Base-by-base conservation (phyloP, 2,113 vertebrate genomes). In the Ancistrus triradiatus region DNA sequence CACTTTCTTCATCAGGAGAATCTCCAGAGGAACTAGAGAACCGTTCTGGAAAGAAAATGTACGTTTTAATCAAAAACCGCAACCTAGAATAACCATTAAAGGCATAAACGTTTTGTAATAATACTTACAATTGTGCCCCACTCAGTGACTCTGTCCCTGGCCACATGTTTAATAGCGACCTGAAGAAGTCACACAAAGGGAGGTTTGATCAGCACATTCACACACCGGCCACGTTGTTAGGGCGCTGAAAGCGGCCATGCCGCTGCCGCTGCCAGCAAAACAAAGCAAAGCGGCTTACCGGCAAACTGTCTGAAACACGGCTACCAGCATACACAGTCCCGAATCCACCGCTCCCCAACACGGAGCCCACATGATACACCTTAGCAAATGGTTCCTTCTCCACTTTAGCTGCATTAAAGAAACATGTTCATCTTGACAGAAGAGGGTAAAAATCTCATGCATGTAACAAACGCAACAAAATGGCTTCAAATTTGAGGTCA, bases 81-180 rank as follows among this genome's bases (percentile, higher is more conserved):
- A 7, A 4, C 6, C 9, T n/a, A 60, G 22, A 6, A 11, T 6
- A 28, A n/a, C n/a, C n/a, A n/a, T n/a, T n/a, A n/a, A n/a, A n/a
- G n/a, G n/a, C n/a, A n/a, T n/a, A n/a, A n/a, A n/a, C n/a, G n/a
- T n/a, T n/a, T n/a, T n/a, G 6, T 42, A 35, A 59, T 50, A 13
- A 18, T 49, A 90, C 94, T 95, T 83, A 98, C 95, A 63, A 95
- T 79, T 6, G 90, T 88, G 66, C 91, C 92, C 94, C 94, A 97
- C 73, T 98, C 93, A 0, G 92, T 95, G 65, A 98, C 93, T 48
- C 94, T 74, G 68, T 98, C 94, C 83, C 92, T 96, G 1, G 92
- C 87, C 35, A 98, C 93, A 72, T 97, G 94, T 75, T 98, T 97
- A 63, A 97, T 90, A 2, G 95, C 95, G 14, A 97, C 95, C 95